Evolutionary conservation across 2,113 vertebrate genomes (phyloP), one percentile per base, ranked within the genome.

Genomic region (Podarcis muralis): DNA sequence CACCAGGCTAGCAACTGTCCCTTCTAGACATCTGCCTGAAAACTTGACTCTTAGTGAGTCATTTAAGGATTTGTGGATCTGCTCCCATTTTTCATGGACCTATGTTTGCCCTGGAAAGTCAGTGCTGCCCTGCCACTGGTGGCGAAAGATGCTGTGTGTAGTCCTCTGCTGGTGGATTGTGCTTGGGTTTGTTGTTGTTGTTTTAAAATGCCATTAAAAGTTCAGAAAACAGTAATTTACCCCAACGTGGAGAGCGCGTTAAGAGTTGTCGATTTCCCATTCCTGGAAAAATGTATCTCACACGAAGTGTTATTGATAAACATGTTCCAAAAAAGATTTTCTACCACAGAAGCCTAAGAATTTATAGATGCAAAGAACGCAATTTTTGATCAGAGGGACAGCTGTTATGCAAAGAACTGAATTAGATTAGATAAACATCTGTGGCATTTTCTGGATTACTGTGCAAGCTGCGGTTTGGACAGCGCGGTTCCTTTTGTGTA

Each of bases 381-480:
- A 27, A 95, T 94, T 97, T 96, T 93, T 96, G 85, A 96, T 93
- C 89, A 92, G 79, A 93, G 91, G 94, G 90, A 93, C 37, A 90
- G 90, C 68, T 53, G 1, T 91, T 94, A 94, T 12, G 27, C 85
- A 91, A 95, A 40, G 71, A 6, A 66, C 23, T 91, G 80, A 79
- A 91, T 93, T 90, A 93, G 93, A 95, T 95, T 93, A 96, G 92
- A 94, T 86, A 92, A 96, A 91, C 87, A 88, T 88, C 86, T 86
- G 86, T 83, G 87, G 68, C 83, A 85, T 91, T 96, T 92, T 93
- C 82, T 43, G 91, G 91, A 93, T 95, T 91, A 93, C 76, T 91
- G 74, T 88, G 23, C 76, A 94, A 91, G 35, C 78, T 90, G 48
- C 86, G 53, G 69, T 87, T 92, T 83, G 88, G 88, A 94, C 89